Evolutionary conservation across 2,888 invertebrate species (phyloP).

Genomic region (Xestoiulus laeticollis): DNA sequence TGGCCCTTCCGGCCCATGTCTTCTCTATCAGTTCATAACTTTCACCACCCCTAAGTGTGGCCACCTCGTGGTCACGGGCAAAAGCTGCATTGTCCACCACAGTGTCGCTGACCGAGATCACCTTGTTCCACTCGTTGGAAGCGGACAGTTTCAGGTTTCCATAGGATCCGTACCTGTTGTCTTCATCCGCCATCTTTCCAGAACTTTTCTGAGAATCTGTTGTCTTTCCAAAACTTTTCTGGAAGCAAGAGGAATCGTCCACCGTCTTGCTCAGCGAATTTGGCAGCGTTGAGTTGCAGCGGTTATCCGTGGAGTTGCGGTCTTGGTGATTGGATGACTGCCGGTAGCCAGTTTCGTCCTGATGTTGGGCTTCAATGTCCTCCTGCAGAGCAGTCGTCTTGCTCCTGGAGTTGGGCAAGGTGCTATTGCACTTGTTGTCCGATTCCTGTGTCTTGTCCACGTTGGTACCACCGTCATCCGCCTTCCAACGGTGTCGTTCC

Average conservation of each 20-base stretch:
- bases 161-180: conserved; percentile 47
- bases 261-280: background rate
- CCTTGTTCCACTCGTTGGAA: conserved; percentile 51
- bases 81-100: conserved; percentile 49
- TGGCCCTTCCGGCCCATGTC: background rate
- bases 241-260: background rate
- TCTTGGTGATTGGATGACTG: background rate
- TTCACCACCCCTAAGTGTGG: background rate
- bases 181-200: conserved; percentile 17
- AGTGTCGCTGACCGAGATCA: background rate
- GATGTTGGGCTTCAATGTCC: background rate
- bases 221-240: background rate
- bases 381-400: background rate
- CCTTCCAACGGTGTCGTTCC: conserved; percentile 43
- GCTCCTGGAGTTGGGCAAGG: background rate
- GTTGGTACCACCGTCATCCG: background rate
- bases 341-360: background rate
- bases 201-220: background rate
- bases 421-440: conserved; percentile 47
- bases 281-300: conserved; percentile 43
- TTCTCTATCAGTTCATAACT: conserved; percentile 46
- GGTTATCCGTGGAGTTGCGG: conserved; percentile 4
- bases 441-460: background rate
- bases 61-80: conserved; percentile 42
- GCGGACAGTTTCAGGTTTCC: conserved; percentile 49